Evolutionary conservation across 2,797 vertebrate species (phyloP).

Genomic region (Rousettus madagascariensis): DNA sequence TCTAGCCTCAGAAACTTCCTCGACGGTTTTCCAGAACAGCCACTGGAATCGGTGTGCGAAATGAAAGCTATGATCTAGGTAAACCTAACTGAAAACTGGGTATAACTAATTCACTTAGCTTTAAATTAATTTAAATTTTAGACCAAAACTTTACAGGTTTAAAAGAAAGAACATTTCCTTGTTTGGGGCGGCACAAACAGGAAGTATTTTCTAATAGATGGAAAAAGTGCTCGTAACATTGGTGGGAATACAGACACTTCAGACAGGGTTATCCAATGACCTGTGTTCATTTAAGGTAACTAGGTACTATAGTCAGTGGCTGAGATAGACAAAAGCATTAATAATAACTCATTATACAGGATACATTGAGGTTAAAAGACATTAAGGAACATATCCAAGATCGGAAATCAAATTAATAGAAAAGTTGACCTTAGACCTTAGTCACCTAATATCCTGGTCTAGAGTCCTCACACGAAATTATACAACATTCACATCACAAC

Average conservation of each 20-base stretch:
- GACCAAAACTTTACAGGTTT: not conserved
- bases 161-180: conserved; percentile 11
- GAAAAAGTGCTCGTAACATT: not conserved
- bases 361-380: conserved; percentile 20
- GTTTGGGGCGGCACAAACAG: not conserved
- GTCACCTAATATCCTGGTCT: not conserved
- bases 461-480: not conserved
- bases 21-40: not conserved
- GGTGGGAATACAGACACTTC: not conserved
- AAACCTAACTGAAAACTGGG: not conserved
- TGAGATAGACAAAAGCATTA: not conserved
- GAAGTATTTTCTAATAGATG: not conserved
- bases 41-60: not conserved
- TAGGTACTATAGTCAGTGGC: not conserved
- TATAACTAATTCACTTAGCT: not conserved
- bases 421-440: not conserved
- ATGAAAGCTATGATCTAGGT: not conserved
- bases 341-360: not conserved
- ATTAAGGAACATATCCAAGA: not conserved
- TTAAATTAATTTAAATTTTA: not conserved
- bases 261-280: not conserved
- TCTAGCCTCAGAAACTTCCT: not conserved
- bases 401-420: conserved; percentile 39
- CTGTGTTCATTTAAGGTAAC: not conserved
- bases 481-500: not conserved